A percentile compares a stretch with the other conserved stretches of the same genome.
phyloP scores from a whole-genome alignment of 37 sponge, comb jelly and placozoan genomes.

The Aplysina aerophoba region DNA sequence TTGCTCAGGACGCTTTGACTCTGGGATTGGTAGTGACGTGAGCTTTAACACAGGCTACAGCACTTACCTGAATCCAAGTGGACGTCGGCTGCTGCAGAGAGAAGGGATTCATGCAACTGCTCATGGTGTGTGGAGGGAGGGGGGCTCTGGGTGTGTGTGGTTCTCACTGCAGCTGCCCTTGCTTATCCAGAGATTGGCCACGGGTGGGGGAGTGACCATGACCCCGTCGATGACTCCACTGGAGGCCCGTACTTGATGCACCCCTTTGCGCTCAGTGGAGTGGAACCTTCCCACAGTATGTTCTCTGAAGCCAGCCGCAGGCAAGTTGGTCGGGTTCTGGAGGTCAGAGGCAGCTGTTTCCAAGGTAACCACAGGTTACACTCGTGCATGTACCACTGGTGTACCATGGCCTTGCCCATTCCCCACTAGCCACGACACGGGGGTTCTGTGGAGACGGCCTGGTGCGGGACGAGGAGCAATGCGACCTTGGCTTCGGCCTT shows the following conservation, averaged over 20 bases:
- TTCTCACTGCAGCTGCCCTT: no score
- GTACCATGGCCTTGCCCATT: no score
- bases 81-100: neutral
- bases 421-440: neutral
- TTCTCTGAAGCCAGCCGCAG: neutral
- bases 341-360: constrained; percentile 25
- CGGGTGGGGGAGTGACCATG: constrained; percentile 72
- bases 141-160: no score
- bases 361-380: neutral
- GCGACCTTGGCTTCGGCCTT: constrained; percentile 55
- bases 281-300: constrained; percentile 26
- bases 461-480: constrained; percentile 49
- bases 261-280: constrained; percentile 48
- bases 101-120: constrained; percentile 6
- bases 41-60: constrained; percentile 21
- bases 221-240: constrained; percentile 36
- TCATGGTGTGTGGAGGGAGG: constrained; percentile 8
- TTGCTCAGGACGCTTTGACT: no score
- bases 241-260: constrained; percentile 72
- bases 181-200: constrained; percentile 49
- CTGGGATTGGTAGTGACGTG: neutral
- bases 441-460: constrained; percentile 57
- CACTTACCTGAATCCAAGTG: neutral
- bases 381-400: no score
- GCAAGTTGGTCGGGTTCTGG: neutral